These are phyloP conservation scores for Drosophila orena DNA, from an alignment of 1,140 invertebrate species.

Conservation along the genomic window DNA sequence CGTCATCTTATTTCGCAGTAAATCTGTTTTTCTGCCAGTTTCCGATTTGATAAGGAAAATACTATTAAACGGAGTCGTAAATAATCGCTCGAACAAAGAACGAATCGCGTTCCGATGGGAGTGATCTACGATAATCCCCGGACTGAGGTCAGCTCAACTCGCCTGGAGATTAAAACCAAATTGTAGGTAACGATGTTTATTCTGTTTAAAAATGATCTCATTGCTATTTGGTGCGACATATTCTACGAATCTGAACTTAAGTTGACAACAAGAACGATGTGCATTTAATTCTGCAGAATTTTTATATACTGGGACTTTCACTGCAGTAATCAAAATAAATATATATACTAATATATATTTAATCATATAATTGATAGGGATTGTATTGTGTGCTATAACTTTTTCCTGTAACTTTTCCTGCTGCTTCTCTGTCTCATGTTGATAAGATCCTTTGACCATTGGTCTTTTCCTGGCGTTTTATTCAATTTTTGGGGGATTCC, in stretches of 20 bases:
- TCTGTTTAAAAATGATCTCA: slow-evolving; percentile 66
- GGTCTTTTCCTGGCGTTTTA: neutral
- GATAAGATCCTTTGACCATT: neutral
- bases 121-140: slow-evolving; percentile 18
- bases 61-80: slow-evolving; percentile 8
- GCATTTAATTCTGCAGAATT: neutral
- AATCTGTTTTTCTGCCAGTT: slow-evolving; percentile 4
- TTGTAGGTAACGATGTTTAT: slow-evolving; percentile 15
- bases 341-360: no score
- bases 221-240: slow-evolving; percentile 19
- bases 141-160: slow-evolving; percentile 10
- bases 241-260: neutral
- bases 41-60: slow-evolving; percentile 23
- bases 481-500: slow-evolving; percentile 8
- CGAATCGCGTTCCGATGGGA: slow-evolving; percentile 8
- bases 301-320: neutral
- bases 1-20: neutral
- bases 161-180: slow-evolving; percentile 22
- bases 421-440: neutral
- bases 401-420: no score
- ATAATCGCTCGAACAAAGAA: slow-evolving; percentile 38
- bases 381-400: neutral
- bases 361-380: no score
- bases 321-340: no score
- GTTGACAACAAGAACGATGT: neutral